phyloP scores from a whole-genome alignment of 2,113 vertebrate species.

The Petrocephalus zakoni region DNA sequence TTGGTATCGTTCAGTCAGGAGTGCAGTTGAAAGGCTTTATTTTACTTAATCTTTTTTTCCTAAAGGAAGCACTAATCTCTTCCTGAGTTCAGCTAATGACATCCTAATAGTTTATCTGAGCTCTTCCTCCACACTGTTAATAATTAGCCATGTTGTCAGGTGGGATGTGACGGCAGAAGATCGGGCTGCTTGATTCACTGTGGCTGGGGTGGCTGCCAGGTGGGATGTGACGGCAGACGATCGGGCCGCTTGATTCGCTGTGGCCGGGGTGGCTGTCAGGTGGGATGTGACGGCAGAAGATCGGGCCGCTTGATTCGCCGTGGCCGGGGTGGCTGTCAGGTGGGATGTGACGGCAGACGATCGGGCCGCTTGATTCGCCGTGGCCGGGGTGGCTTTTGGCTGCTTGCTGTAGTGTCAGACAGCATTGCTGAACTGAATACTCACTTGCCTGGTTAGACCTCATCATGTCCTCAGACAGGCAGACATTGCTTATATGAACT shows the following conservation, averaged over 20 bases:
- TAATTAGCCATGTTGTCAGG: neutral
- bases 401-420: neutral
- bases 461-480: too few species aligned
- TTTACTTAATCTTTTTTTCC: conserved; percentile 6
- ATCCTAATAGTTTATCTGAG: neutral
- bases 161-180: neutral
- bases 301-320: neutral
- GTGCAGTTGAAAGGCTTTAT: neutral
- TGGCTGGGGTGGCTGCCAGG: too few species aligned
- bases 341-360: neutral
- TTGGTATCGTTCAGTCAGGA: neutral
- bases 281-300: too few species aligned
- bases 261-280: too few species aligned
- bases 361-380: neutral
- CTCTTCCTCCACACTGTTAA: conserved; percentile 18
- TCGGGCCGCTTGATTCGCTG: neutral
- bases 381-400: neutral
- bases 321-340: neutral
- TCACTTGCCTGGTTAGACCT: neutral
- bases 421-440: neutral
- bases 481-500: neutral
- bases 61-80: conserved; percentile 32
- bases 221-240: too few species aligned
- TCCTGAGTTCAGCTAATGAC: conserved; percentile 2
- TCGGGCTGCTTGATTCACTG: neutral